phyloP scores from a whole-genome alignment of 2,888 invertebrate genomes.

The Yponomeuta plumbellus region DNA sequence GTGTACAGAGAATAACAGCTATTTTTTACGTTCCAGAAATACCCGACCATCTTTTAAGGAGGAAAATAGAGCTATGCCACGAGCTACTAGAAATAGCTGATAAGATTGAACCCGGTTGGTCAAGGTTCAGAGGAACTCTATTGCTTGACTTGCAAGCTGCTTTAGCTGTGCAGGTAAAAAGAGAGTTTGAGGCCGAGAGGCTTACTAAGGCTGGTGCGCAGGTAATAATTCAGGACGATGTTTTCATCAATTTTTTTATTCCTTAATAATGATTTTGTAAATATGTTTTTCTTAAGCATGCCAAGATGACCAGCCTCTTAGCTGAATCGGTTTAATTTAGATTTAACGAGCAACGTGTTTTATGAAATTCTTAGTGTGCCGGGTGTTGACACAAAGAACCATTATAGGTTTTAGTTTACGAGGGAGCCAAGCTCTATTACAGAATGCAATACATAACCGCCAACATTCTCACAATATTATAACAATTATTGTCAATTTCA shows the following conservation, averaged over 20 bases:
- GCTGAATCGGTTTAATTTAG: too few relatives aligned
- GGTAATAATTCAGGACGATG: slow-evolving; percentile 40
- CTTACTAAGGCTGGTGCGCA: slow-evolving; percentile 73
- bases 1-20: background rate
- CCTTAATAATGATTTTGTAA: too few relatives aligned
- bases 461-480: background rate
- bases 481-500: too few relatives aligned
- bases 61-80: slow-evolving; percentile 80
- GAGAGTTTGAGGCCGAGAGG: slow-evolving; percentile 67
- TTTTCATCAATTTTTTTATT: too few relatives aligned
- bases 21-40: slow-evolving; percentile 63
- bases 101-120: slow-evolving; percentile 79
- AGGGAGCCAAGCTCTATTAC: too few relatives aligned
- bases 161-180: slow-evolving; percentile 75
- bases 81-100: slow-evolving; percentile 81
- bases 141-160: slow-evolving; percentile 80
- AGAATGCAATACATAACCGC: background rate
- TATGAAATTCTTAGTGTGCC: too few relatives aligned
- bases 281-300: too few relatives aligned
- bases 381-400: too few relatives aligned
- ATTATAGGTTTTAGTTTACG: too few relatives aligned
- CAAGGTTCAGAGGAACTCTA: slow-evolving; percentile 79
- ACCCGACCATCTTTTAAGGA: slow-evolving; percentile 67
- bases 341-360: too few relatives aligned
- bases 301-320: too few relatives aligned